Evolutionary conservation across 2,888 invertebrate genomes (phyloP).

Genomic region (Suillia variegata): DNA sequence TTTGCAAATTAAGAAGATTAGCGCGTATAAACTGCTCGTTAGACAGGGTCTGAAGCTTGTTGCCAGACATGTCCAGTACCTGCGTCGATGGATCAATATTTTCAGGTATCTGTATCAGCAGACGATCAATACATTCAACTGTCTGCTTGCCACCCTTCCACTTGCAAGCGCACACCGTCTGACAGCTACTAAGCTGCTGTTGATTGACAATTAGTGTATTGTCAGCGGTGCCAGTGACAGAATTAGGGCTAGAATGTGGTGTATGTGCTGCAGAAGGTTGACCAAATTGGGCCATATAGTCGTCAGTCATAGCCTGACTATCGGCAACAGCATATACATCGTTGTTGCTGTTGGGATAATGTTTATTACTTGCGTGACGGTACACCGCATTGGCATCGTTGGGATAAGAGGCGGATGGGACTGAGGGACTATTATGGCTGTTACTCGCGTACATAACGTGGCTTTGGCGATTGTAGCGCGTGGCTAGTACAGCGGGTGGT

Average conservation of each 20-base stretch:
- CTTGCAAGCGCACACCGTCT: constrained; percentile 83
- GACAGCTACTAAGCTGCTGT: constrained; percentile 60
- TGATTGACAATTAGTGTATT: constrained; percentile 40
- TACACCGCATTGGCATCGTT: constrained; percentile 24
- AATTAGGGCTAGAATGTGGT: not conserved
- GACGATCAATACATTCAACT: constrained; percentile 85
- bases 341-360: constrained; percentile 33
- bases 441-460: constrained; percentile 40
- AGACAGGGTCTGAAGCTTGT: constrained; percentile 82
- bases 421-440: constrained; percentile 19
- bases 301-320: constrained; percentile 53
- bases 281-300: constrained; percentile 39
- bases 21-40: constrained; percentile 81
- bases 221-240: constrained; percentile 30
- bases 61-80: constrained; percentile 87
- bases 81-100: constrained; percentile 87
- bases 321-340: constrained; percentile 52
- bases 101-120: constrained; percentile 82
- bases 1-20: constrained; percentile 83
- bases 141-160: constrained; percentile 95
- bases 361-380: not conserved
- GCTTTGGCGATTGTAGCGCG: constrained; percentile 40
- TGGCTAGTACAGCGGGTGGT: constrained; percentile 23
- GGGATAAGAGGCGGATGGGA: constrained; percentile 15
- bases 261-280: not conserved